These are phyloP conservation scores for Myotis myotis DNA, from an alignment of 2,797 vertebrate species.

Conservation along the genomic window DNA sequence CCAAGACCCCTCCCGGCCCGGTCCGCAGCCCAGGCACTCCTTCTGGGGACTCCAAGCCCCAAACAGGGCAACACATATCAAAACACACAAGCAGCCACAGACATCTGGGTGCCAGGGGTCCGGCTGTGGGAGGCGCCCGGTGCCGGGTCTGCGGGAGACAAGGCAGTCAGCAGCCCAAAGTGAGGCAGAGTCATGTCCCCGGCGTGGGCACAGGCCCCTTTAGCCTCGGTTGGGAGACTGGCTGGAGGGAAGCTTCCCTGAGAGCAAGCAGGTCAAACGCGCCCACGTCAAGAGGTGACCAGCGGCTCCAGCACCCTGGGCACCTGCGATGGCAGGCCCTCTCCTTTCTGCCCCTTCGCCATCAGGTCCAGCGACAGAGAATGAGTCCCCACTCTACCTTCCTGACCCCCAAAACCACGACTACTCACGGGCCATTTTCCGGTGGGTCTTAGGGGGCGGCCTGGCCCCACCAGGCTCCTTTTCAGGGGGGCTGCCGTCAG, in stretches of 20 bases:
- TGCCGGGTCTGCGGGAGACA: not conserved
- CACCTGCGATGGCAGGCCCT: not conserved
- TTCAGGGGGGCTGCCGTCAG: slow-evolving; percentile 72
- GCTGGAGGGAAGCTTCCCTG: not conserved
- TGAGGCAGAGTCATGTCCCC: not conserved
- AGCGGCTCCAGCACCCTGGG: not conserved
- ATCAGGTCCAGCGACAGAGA: not conserved
- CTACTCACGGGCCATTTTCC: slow-evolving; percentile 93
- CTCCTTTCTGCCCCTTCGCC: not conserved
- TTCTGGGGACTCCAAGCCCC: not conserved
- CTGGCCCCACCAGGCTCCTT: slow-evolving; percentile 78
- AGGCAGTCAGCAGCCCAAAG: not conserved
- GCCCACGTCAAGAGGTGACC: not conserved
- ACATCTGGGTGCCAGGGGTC: not conserved
- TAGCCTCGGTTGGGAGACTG: not conserved
- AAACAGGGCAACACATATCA: not conserved
- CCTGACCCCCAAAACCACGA: not conserved
- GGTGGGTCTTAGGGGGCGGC: slow-evolving; percentile 87
- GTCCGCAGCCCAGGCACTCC: not conserved
- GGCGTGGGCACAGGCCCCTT: not conserved
- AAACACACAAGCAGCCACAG: not conserved
- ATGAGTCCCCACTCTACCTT: not conserved
- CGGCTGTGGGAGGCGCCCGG: not conserved
- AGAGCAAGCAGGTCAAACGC: not conserved
- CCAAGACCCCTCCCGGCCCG: not conserved